These are phyloP conservation scores for Leptinotarsa haldemani DNA, from an alignment of 2,888 invertebrate genomes.

Conservation along the genomic window DNA sequence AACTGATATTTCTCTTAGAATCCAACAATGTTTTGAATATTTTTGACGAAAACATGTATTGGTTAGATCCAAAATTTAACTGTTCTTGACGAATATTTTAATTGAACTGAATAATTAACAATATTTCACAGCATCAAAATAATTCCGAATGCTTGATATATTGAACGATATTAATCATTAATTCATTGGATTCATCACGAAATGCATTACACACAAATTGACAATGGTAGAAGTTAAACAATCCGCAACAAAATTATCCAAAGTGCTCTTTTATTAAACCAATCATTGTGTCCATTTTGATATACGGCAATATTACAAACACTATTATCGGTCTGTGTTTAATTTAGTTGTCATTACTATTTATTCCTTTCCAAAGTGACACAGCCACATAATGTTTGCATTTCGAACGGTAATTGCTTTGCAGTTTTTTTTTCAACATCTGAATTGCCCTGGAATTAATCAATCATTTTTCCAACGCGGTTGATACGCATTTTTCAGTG, in stretches of 20 bases:
- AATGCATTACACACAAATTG: background rate
- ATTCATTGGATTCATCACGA: slow-evolving; percentile 3
- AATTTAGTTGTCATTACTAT: slow-evolving; percentile 41
- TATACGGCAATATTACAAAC: slow-evolving; percentile 15
- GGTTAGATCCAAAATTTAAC: too few relatives aligned
- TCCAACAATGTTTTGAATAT: too few relatives aligned
- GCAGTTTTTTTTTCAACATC: slow-evolving; percentile 20
- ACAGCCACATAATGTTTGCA: slow-evolving; percentile 31
- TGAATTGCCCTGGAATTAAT: slow-evolving; percentile 23
- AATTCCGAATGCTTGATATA: background rate
- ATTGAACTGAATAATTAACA: background rate
- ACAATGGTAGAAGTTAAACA: slow-evolving; percentile 14
- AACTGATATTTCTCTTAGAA: too few relatives aligned
- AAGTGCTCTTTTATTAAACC: slow-evolving; percentile 13
- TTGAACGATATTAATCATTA: background rate
- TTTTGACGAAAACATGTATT: too few relatives aligned
- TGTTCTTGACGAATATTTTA: background rate
- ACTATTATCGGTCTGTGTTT: slow-evolving; percentile 26
- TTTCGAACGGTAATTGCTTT: slow-evolving; percentile 23
- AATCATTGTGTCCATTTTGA: slow-evolving; percentile 11
- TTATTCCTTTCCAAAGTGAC: slow-evolving; percentile 33
- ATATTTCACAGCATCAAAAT: background rate
- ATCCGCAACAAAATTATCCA: slow-evolving; percentile 3
- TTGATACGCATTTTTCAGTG: slow-evolving; percentile 27
- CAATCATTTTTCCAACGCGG: slow-evolving; percentile 10